Evolutionary conservation across 2,888 invertebrate genomes (phyloP).

Genomic region (Heliconius sara): DNA sequence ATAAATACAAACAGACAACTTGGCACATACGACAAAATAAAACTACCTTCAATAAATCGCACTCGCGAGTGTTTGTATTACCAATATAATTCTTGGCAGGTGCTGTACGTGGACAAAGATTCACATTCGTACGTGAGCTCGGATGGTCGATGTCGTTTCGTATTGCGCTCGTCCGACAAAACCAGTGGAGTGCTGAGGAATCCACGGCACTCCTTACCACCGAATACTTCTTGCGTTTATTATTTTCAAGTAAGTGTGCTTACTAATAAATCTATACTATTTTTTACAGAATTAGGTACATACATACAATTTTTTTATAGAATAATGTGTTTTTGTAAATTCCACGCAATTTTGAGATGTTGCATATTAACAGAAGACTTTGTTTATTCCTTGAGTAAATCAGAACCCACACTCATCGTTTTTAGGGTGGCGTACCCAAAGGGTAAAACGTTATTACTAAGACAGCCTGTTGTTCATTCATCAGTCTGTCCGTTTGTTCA

Average conservation of each 20-base stretch:
- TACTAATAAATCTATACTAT: not conserved
- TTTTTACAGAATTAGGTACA: not conserved
- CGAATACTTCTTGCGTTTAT: slow-evolving; percentile 92
- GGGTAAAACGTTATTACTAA: no score
- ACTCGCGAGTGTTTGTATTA: slow-evolving; percentile 42
- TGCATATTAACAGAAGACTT: no score
- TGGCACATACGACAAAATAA: not conserved
- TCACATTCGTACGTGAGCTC: slow-evolving; percentile 89
- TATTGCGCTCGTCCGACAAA: slow-evolving; percentile 89
- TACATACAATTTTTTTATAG: not conserved
- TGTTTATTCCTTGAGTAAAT: no score
- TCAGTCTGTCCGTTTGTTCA: no score
- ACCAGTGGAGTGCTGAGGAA: slow-evolving; percentile 89
- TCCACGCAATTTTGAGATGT: no score
- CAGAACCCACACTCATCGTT: no score
- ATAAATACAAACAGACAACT: not conserved
- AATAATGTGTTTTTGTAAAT: no score
- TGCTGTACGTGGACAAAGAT: slow-evolving; percentile 89
- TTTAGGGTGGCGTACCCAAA: no score
- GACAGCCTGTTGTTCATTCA: no score
- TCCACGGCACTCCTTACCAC: slow-evolving; percentile 90
- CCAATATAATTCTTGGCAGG: slow-evolving; percentile 70
- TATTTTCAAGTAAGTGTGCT: slow-evolving; percentile 84
- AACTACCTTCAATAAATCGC: slow-evolving; percentile 39
- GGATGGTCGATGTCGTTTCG: slow-evolving; percentile 90